Evolutionary conservation across 2,888 invertebrate genomes (phyloP), one percentile per base, ranked within the genome.

Genomic region (Trissonchulus latispiculum): DNA sequence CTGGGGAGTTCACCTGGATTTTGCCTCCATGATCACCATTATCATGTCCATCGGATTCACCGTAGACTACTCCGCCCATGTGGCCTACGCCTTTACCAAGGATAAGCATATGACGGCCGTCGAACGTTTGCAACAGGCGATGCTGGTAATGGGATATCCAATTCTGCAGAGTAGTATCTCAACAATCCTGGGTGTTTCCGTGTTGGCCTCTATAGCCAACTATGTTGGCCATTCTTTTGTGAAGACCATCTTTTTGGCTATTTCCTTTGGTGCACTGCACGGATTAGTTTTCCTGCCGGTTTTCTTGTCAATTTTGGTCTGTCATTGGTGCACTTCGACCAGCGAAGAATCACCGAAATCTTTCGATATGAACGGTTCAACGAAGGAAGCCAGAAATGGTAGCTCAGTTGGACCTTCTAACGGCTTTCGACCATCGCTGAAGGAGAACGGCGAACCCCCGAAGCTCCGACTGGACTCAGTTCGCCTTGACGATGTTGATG

Each of bases 1-100:
- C 35, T 64, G 66, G 66, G 66, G 66, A 15, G 66, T 64, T 15
- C 31, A 18, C 66, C n/a, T 64, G 66, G 66, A 64, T 64, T 64
- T 64, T 33, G 66, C 35, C 8, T 64, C 66, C 31, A 64, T 64
- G 66, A 64, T 33, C 66, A 64, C 66, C 8, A 64, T 64, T 64
- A 33, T 64, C 18, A 32, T 64, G 35, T 64, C 66, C 66, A 28
- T 64, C 18, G 66, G 66, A 15, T 64, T 32, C 35, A 32, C 32
- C n/a, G 66, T 64, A 32, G 66, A 64, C 66, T 64, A 64, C 28
- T 32, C 66, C 8, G 66, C 66, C 35, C 66, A 64, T 28, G 66
- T 64, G 8, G 66, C 66, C 15, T 64, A 64, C 35, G 32, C 31
- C 35, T 64, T 64, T 64, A 33, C 66, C 8, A 64, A 64, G 28